Conservation (phyloP, 2,888 invertebrate species). For the Colostygia pectinataria region DNA sequence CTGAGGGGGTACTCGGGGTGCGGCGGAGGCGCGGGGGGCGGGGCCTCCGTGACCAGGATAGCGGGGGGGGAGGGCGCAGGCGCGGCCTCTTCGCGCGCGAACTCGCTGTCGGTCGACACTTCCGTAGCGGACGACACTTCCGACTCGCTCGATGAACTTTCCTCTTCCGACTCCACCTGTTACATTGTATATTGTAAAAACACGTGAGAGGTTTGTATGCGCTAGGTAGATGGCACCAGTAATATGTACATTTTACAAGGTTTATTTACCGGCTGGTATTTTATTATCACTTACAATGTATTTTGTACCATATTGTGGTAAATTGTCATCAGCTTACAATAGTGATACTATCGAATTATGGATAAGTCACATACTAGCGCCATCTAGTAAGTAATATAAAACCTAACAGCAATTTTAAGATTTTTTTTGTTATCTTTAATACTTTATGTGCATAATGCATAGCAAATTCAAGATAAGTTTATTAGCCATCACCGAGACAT, state of each 20-base stretch:
- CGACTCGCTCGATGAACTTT: conserved; percentile 85
- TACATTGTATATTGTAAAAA: conserved; percentile 9
- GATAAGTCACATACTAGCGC: not conserved
- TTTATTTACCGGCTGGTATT: not conserved
- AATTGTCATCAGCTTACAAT: too few species aligned
- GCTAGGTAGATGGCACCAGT: not conserved
- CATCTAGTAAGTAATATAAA: not conserved
- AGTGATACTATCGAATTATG: too few species aligned
- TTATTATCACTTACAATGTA: not conserved
- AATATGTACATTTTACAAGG: not conserved
- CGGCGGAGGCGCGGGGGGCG: conserved; percentile 88
- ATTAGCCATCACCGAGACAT: conserved; percentile 8
- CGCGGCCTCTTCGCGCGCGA: conserved; percentile 91
- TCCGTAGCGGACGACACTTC: conserved; percentile 94
- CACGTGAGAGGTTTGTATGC: not conserved
- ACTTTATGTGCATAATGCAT: conserved; percentile 6
- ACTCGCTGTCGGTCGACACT: conserved; percentile 96
- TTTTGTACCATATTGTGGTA: too few species aligned
- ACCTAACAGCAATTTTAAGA: too few species aligned
- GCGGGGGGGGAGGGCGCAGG: conserved; percentile 87
- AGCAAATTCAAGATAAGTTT: not conserved
- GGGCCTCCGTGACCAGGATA: conserved; percentile 89
- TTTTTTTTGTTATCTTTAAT: too few species aligned
- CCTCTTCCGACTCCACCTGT: conserved; percentile 78
- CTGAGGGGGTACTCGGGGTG: conserved; percentile 88